These are phyloP conservation scores for Microchrysa polita DNA, from an alignment of 2,888 invertebrate genomes.

Conservation along the genomic window DNA sequence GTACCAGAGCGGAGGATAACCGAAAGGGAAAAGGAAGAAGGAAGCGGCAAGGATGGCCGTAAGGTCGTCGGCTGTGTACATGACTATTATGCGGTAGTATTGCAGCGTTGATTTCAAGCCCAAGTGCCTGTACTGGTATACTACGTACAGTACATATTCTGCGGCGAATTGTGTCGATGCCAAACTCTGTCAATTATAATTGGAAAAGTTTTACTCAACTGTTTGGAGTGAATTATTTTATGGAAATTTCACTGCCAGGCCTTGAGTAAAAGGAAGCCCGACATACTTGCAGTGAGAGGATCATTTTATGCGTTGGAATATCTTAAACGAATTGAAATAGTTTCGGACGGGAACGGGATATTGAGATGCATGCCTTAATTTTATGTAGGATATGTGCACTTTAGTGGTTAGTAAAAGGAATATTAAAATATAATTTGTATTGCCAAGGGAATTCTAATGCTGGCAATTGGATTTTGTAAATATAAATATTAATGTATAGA, in stretches of 20 bases:
- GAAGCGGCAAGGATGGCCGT: not conserved
- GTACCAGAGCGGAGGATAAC: not conserved
- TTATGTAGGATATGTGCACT: too few relatives aligned
- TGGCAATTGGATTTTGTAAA: too few relatives aligned
- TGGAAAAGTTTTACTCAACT: slow-evolving; percentile 43
- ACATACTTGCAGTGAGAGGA: not conserved
- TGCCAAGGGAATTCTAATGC: too few relatives aligned
- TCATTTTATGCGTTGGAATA: not conserved
- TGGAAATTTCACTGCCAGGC: slow-evolving; percentile 20
- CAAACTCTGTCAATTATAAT: slow-evolving; percentile 45
- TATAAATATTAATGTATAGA: too few relatives aligned
- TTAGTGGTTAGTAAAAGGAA: too few relatives aligned
- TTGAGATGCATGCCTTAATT: too few relatives aligned
- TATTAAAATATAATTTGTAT: too few relatives aligned
- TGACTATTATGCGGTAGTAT: not conserved
- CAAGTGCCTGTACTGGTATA: too few relatives aligned
- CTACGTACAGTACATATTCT: too few relatives aligned
- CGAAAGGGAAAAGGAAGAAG: not conserved
- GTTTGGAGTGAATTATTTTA: slow-evolving; percentile 35
- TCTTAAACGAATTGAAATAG: slow-evolving; percentile 4
- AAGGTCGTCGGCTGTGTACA: not conserved
- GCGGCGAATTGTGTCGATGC: not conserved
- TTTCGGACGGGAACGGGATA: too few relatives aligned
- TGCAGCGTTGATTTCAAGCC: not conserved
- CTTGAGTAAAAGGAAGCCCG: not conserved